Percentiles rank a stretch among this genome's conserved stretches.
These are phyloP conservation scores for Tinea pellionella DNA, from an alignment of 2,888 invertebrate species.

Conservation along the genomic window DNA sequence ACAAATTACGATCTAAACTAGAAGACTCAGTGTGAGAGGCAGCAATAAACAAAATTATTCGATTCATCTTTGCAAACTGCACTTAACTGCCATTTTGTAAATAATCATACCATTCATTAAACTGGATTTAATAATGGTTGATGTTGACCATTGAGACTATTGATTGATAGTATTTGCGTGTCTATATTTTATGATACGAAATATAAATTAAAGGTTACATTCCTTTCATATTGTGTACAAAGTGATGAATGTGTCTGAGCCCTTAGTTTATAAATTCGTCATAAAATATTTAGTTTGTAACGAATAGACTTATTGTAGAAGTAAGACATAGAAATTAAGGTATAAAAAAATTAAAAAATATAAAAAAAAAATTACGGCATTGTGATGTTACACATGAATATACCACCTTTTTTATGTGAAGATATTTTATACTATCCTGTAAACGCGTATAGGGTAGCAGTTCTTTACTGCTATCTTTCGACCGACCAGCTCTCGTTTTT, in stretches of 20 bases:
- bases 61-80: not conserved
- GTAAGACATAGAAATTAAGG: constrained; percentile 15
- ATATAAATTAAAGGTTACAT: constrained; percentile 70
- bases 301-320: constrained; percentile 49
- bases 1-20: not conserved
- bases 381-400: constrained; percentile 36
- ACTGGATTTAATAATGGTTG: constrained; percentile 69
- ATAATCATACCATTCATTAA: constrained; percentile 62
- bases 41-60: not conserved
- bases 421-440: constrained; percentile 57
- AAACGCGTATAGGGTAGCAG: constrained; percentile 58
- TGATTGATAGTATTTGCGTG: constrained; percentile 37
- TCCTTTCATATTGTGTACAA: constrained; percentile 65
- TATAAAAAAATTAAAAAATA: constrained; percentile 26
- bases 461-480: constrained; percentile 55
- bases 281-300: constrained; percentile 55
- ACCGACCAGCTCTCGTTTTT: constrained; percentile 61
- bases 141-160: constrained; percentile 58
- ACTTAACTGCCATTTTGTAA: not conserved
- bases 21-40: not conserved
- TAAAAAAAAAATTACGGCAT: constrained; percentile 46
- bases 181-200: constrained; percentile 60
- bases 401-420: constrained; percentile 39
- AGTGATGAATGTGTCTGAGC: constrained; percentile 66
- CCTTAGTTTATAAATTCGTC: constrained; percentile 67